Evolutionary conservation across 2,888 invertebrate genomes (phyloP), one percentile per base, ranked within the genome.

Genomic region (Eurytoma californica): DNA sequence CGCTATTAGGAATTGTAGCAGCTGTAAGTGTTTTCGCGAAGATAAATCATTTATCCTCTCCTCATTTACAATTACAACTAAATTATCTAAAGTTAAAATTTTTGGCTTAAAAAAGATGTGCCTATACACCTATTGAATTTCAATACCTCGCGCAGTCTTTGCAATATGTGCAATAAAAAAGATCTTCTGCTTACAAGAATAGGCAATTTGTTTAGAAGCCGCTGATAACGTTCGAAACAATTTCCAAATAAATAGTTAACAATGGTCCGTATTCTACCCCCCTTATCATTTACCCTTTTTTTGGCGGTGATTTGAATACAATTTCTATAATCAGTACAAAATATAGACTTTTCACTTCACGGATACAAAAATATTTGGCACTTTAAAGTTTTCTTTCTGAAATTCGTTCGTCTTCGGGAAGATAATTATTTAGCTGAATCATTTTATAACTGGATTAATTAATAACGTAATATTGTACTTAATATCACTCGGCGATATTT

Each of bases 51-150:
- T 9, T 39, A 9, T 9, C 39, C 39, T 18, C 4, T 60, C 47
- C 39, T 60, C 66, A 55, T 60, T 20, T 78, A 67, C 67, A 78
- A 57, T 39, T 61, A 67, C 55, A 61, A 78, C 72, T 78, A 78
- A 72, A 67, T 67, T 53, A 72, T 60, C 24, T 78, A 69, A 72
- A 20, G 28, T 55, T 72, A 72, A 39, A 28, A 28, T 53, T 72
- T 77, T 77, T 67, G 67, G 72, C 28, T 72, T 72, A 39, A 68
- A 61, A 9, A 67, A 53, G 28, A 20, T 60, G 13, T 55, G 47
- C 30, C 53, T 72, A 67, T 72, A 77, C 67, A 67, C 39, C 61
- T 61, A 72, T 67, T 30, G 24, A 77, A 13, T 58, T 70, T 58
- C 20, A 13, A 70, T 63, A 55, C 60, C 72, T 72, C 20, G 16